Evolutionary conservation across 2,888 invertebrate genomes (phyloP).

Genomic region (Drosophila paranaensis): DNA sequence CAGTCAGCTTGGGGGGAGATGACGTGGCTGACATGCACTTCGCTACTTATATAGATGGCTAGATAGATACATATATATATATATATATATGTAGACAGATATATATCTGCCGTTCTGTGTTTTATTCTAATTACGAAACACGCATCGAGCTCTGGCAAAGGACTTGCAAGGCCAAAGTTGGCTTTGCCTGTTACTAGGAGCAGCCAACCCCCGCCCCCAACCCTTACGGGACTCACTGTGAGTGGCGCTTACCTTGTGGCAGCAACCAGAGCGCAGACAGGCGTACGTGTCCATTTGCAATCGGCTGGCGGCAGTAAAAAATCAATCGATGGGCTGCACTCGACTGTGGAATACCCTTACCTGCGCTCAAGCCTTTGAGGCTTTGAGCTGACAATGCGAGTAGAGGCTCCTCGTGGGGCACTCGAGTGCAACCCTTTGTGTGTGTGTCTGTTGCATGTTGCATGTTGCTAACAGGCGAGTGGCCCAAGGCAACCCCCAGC

Average conservation of each 20-base stretch:
- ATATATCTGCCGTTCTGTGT: not conserved
- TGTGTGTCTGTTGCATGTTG: not conserved
- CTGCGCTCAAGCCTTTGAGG: not conserved
- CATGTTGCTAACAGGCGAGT: slow-evolving; percentile 1
- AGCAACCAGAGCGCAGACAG: slow-evolving; percentile 27
- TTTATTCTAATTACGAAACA: slow-evolving; percentile 38
- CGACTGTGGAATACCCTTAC: slow-evolving; percentile 4
- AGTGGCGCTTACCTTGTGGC: slow-evolving; percentile 25
- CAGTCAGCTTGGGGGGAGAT: slow-evolving; percentile 16
- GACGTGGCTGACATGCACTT: slow-evolving; percentile 37
- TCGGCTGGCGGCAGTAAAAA: slow-evolving; percentile 11
- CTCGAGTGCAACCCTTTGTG: slow-evolving; percentile 24
- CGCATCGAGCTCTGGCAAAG: not conserved
- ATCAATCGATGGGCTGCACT: not conserved
- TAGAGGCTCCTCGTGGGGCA: not conserved
- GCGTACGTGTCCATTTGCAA: slow-evolving; percentile 42
- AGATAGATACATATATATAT: not conserved
- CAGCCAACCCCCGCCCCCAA: not conserved
- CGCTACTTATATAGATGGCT: not conserved
- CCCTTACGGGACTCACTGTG: slow-evolving; percentile 7
- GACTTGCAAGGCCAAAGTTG: not conserved
- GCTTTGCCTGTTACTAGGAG: slow-evolving; percentile 1
- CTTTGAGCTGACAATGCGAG: not conserved
- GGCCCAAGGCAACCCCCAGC: not conserved
- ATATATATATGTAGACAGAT: not conserved